Evolutionary conservation across 2,797 vertebrate species (phyloP), one percentile per base, ranked within the genome.

Genomic region (Mallotus villosus): DNA sequence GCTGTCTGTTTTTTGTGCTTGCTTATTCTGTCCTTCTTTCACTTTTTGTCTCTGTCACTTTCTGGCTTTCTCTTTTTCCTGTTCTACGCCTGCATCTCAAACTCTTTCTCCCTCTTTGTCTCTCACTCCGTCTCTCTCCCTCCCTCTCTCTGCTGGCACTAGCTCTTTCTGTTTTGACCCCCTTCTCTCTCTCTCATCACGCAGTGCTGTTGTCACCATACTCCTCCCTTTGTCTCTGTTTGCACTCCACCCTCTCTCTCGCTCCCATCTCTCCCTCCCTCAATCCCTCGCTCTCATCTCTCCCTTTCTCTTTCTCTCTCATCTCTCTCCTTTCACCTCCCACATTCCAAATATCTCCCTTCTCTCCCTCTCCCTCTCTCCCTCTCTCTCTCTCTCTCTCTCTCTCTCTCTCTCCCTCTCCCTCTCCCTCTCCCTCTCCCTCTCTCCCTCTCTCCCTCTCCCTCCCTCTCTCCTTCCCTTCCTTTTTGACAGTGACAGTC

Each of bases 81-180:
- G 19, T 57, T 63, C 63, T 34, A 34, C 8, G 32, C 32, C 32
- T 34, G 41, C 41, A 22, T 75, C 25, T 63, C 68, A 7, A 14
- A 58, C 60, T 59, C 67, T 24, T 22, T 14, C 17, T 69, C 41
- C 61, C 51, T 61, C 74, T 72, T 66, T 76, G 27, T 14, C 21
- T 24, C 59, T 37, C 14, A 0, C 68, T 34, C 24, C 21, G 24
- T 58, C n/a, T 68, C 49, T 46, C 67, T 64, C 63, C 21, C 34
- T 11, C 34, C 75, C 7, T 66, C 14, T 41, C 64, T 73, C 57
- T 63, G 67, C 75, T 59, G 37, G 68, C 63, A 58, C 25, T 32
- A 65, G 61, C 24, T 74, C 61, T 74, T 16, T 24, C 24, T 41
- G 19, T 64, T 29, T 25, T 59, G 27, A 19, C 32, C 25, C 22